Conservation (phyloP, 2,113 vertebrate species). For the Cinclus cinclus region DNA sequence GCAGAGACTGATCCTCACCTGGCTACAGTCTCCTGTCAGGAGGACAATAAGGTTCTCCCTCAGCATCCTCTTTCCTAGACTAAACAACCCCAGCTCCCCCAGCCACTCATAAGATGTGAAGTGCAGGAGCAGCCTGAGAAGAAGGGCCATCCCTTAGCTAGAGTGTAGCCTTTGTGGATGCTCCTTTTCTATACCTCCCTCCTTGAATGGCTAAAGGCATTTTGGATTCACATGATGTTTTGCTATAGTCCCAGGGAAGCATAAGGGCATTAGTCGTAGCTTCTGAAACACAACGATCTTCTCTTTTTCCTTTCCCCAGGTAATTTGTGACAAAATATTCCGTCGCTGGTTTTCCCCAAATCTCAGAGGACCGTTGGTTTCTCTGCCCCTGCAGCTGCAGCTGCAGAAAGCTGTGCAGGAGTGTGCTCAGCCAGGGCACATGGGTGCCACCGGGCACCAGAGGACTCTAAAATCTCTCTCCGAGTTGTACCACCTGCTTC, state of each 20-base stretch:
- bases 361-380: slow-evolving; percentile 66
- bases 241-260: background rate
- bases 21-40: background rate
- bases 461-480: slow-evolving; percentile 67
- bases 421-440: slow-evolving; percentile 73
- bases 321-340: slow-evolving; percentile 98
- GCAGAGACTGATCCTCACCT: background rate
- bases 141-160: background rate
- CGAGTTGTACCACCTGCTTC: slow-evolving; percentile 81
- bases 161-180: background rate
- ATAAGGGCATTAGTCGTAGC: background rate
- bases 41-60: background rate
- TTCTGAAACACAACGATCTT: background rate
- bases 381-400: slow-evolving; percentile 80
- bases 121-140: background rate
- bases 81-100: background rate
- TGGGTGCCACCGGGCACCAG: background rate
- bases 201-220: background rate
- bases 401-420: slow-evolving; percentile 84
- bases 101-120: background rate
- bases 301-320: slow-evolving; percentile 71
- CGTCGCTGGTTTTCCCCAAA: slow-evolving; percentile 85
- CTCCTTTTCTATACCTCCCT: background rate
- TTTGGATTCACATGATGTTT: background rate
- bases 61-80: background rate